These are phyloP conservation scores for Polydrusus cervinus DNA, from an alignment of 2,888 invertebrate genomes.

Conservation along the genomic window DNA sequence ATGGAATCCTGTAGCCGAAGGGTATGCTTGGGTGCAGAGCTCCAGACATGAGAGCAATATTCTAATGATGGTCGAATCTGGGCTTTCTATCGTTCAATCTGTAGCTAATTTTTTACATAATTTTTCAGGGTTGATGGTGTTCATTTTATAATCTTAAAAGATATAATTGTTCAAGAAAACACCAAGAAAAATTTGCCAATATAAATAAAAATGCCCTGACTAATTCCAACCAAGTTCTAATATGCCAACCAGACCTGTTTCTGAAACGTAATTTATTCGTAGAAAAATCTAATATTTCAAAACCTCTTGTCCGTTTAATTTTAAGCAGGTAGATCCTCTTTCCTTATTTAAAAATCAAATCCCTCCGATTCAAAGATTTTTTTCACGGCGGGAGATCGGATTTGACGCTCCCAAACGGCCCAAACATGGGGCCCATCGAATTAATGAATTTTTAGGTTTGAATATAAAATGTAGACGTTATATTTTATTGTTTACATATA, in stretches of 20 bases:
- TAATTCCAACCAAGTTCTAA: not conserved
- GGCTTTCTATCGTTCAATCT: no score
- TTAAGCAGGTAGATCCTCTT: conserved; percentile 47
- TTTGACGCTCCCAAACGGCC: conserved; percentile 28
- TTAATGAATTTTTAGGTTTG: conserved; percentile 27
- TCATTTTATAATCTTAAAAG: no score
- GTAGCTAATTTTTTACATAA: no score
- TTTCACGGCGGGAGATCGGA: conserved; percentile 45
- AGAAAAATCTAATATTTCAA: conserved; percentile 40
- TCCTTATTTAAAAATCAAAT: conserved; percentile 48
- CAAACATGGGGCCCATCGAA: conserved; percentile 25
- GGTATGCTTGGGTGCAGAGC: no score
- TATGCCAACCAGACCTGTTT: not conserved
- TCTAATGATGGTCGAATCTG: no score
- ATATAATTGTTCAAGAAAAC: no score
- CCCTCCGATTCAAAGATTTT: conserved; percentile 35
- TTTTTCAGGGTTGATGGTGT: no score
- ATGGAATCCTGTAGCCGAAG: no score
- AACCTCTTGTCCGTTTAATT: conserved; percentile 19
- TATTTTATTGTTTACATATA: no score
- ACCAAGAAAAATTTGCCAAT: conserved; percentile 5
- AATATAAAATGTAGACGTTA: not conserved
- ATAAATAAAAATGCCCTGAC: conserved; percentile 12
- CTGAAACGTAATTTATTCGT: conserved; percentile 36
- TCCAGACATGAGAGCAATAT: no score